Percentiles rank a stretch among this genome's conserved stretches.
phyloP scores from a whole-genome alignment of 2,888 invertebrate species.

The Hydrotaea cyrtoneurina region DNA sequence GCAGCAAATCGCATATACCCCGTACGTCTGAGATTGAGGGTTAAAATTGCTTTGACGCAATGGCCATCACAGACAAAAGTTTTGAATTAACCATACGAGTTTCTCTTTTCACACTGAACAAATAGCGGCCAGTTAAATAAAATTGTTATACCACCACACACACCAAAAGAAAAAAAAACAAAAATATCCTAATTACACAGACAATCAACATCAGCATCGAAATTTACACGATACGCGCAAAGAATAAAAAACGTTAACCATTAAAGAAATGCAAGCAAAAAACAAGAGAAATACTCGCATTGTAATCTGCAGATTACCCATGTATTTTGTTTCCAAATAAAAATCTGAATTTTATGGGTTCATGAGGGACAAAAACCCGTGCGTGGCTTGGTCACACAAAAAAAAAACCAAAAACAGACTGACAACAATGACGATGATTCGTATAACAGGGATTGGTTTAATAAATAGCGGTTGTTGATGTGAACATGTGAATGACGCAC shows the following conservation, averaged over 20 bases:
- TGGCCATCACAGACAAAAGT: no score
- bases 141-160: neutral
- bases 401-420: neutral
- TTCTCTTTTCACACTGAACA: no score
- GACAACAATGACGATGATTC: neutral
- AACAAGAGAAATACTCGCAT: neutral
- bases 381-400: neutral
- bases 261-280: neutral
- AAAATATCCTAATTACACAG: conserved; percentile 43
- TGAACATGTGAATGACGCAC: neutral
- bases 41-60: no score
- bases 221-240: neutral
- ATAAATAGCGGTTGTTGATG: conserved; percentile 7
- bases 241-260: neutral
- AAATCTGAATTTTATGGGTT: neutral
- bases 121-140: neutral
- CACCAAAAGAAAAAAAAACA: neutral
- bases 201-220: conserved; percentile 36
- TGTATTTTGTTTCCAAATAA: conserved; percentile 4
- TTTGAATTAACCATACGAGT: no score
- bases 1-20: no score
- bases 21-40: no score
- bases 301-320: neutral
- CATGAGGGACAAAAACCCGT: neutral
- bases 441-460: conserved; percentile 1